Percentiles rank a stretch among this genome's conserved stretches.
Evolutionary conservation across 2,797 vertebrate genomes (phyloP).

Genomic region (Mormyrops attenuatus): DNA sequence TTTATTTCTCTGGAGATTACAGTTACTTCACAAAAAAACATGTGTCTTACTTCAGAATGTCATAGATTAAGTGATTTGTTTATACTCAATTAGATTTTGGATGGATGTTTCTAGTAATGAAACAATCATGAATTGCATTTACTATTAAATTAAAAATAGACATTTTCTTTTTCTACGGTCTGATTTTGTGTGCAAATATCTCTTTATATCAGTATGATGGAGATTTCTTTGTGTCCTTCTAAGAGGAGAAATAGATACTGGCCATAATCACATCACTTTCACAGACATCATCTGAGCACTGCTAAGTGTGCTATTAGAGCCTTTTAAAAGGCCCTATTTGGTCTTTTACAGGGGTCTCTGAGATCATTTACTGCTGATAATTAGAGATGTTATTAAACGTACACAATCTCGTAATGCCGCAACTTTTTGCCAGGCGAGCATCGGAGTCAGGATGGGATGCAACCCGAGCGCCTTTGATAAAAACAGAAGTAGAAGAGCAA

Average conservation of each 20-base stretch:
- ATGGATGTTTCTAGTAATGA: not conserved
- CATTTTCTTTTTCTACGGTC: slow-evolving; percentile 32
- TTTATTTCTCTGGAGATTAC: not conserved
- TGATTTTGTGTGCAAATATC: slow-evolving; percentile 28
- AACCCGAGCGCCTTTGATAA: slow-evolving; percentile 77
- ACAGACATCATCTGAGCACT: slow-evolving; percentile 42
- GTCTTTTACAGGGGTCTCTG: slow-evolving; percentile 41
- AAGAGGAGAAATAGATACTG: slow-evolving; percentile 40
- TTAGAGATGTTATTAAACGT: slow-evolving; percentile 66
- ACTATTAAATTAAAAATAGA: slow-evolving; percentile 16
- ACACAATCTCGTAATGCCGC: slow-evolving; percentile 67
- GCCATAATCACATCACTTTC: slow-evolving; percentile 49
- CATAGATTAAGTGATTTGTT: not conserved
- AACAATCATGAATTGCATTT: not conserved
- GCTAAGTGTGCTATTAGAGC: slow-evolving; percentile 38
- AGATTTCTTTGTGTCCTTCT: slow-evolving; percentile 32
- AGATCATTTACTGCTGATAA: slow-evolving; percentile 46
- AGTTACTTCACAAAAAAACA: not conserved
- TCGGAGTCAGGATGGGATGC: slow-evolving; percentile 72
- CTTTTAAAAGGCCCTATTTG: slow-evolving; percentile 52
- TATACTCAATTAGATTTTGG: not conserved
- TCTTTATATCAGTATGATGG: slow-evolving; percentile 12
- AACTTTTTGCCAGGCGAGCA: slow-evolving; percentile 64
- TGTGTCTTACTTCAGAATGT: not conserved
- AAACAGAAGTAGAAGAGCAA: slow-evolving; percentile 76